Evolutionary conservation across 2,797 vertebrate genomes (phyloP), one percentile per base, ranked within the genome.

Genomic region (Melanotaenia pygmaea): DNA sequence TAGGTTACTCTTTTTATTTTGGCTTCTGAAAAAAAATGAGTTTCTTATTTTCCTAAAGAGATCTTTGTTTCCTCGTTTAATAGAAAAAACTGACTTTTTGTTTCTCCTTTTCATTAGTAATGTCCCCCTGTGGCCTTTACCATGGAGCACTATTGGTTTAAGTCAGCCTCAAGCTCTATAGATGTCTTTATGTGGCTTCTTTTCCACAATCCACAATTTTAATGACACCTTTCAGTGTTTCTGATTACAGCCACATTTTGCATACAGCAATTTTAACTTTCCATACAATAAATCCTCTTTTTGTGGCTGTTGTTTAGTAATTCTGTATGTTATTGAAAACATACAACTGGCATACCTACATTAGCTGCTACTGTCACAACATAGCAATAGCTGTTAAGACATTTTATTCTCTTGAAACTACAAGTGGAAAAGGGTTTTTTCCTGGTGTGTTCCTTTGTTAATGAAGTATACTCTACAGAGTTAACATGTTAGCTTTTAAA

Each of bases 401-500:
- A 20, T 47, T 67, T 45, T 6, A 11, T 56, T 24, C 11, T 20
- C 56, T 32, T 14, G 2, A 58, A 67, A 67, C 40, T 4, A 47
- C 38, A 35, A 45, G 20, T 35, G 30, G 32, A 35, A 68, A 35
- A 6, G 2, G 30, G 20, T 59, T 68, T 28, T 56, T 16, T 56
- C 14, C 11, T 22, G 47, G 3, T 45, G 24, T 18, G 18, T 59
- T 59, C 14, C 20, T 57, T 32, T 50, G 14, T 24, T 47, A 47
- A 47, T 59, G 30, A 47, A 59, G 22, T 9, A 22, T 22, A 20
- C 5, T 18, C 22, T 67, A 18, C 10, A 22, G 34, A 34, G 12
- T 67, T 67, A 57, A 67, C 40, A 18, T 59, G 22, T 24, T 45
- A 53, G 5, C 7, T 40, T 66, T 37, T 24, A n/a, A n/a, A n/a